phyloP scores from a whole-genome alignment of 2,888 invertebrate species.

The Elysia crispata region DNA sequence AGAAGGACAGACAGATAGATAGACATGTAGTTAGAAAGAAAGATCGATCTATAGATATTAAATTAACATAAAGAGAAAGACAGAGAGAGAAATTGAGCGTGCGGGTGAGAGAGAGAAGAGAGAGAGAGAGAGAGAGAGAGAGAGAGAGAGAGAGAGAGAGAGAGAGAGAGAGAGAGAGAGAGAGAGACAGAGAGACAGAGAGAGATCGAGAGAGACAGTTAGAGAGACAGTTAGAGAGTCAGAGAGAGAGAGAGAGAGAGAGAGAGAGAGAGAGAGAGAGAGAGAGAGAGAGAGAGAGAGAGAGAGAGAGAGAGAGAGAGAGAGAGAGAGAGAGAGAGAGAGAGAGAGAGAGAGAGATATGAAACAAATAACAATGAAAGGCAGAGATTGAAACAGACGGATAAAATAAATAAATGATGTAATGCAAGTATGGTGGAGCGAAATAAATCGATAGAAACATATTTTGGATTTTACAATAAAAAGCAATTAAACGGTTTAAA shows the following conservation, averaged over 20 bases:
- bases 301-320: background rate
- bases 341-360: background rate
- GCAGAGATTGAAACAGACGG: background rate
- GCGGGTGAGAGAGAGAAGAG: background rate
- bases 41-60: too few relatives aligned
- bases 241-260: slow-evolving; percentile 1
- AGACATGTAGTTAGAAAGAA: too few relatives aligned
- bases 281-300: background rate
- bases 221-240: slow-evolving; percentile 5
- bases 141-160: slow-evolving; percentile 3
- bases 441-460: background rate
- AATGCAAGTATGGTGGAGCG: too few relatives aligned
- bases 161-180: slow-evolving; percentile 11
- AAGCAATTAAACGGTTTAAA: too few relatives aligned
- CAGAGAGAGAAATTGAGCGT: too few relatives aligned
- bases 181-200: background rate
- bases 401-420: background rate
- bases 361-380: background rate
- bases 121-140: background rate
- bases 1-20: too few relatives aligned
- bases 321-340: background rate
- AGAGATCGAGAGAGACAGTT: background rate
- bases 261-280: background rate
- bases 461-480: background rate
- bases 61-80: too few relatives aligned